Conservation (phyloP, 2,113 vertebrate species). For the Otolemur garnettii region DNA sequence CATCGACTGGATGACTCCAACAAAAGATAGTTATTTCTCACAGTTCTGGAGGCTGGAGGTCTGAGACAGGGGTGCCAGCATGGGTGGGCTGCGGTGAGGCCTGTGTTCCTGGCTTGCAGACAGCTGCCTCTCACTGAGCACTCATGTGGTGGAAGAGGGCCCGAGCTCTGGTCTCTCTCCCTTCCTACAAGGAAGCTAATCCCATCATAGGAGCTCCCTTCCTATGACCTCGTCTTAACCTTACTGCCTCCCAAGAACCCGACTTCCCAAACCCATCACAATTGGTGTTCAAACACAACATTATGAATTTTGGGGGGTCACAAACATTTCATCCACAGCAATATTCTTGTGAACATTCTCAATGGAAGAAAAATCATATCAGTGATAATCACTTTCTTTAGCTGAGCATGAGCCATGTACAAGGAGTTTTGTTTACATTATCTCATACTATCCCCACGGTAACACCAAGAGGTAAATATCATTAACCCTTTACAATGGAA, state of each 20-base stretch:
- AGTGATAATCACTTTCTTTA: neutral
- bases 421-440: neutral
- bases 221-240: neutral
- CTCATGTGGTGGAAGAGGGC: neutral
- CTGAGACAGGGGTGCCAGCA: neutral
- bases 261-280: neutral
- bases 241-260: neutral
- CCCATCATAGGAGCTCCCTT: neutral
- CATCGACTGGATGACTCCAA: neutral
- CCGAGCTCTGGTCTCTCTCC: neutral
- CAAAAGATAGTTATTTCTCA: neutral
- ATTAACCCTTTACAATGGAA: neutral
- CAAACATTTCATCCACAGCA: neutral
- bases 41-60: neutral
- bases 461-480: neutral
- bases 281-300: neutral
- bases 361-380: neutral
- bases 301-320: neutral
- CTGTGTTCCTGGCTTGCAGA: neutral
- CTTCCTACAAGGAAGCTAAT: neutral
- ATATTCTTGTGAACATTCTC: slow-evolving; percentile 1
- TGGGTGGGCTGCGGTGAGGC: neutral
- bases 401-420: neutral
- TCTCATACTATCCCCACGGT: neutral
- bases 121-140: neutral